Conservation (phyloP, 2,797 vertebrate genomes). For the Myotis daubentonii region DNA sequence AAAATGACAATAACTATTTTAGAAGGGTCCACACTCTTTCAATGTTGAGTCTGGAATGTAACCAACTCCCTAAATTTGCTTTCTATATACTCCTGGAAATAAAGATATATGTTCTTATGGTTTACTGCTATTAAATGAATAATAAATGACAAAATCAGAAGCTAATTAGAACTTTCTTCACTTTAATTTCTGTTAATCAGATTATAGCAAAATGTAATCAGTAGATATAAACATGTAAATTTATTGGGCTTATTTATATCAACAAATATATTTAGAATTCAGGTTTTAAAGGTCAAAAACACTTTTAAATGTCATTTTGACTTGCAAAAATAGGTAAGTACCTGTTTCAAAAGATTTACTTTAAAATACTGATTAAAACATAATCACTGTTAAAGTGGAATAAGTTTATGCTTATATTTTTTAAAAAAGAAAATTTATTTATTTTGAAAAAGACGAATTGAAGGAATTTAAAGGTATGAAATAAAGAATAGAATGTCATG, state of each 20-base stretch:
- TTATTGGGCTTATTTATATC: neutral
- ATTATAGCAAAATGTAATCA: neutral
- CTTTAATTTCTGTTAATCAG: neutral
- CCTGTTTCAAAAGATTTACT: neutral
- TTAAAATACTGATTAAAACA: neutral
- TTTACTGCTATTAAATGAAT: neutral
- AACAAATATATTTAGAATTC: neutral
- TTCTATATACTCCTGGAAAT: neutral
- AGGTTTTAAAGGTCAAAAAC: neutral
- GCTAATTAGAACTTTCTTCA: neutral
- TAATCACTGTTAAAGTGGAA: neutral
- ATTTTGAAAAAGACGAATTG: neutral
- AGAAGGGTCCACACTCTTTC: neutral
- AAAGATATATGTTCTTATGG: neutral
- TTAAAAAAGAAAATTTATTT: neutral
- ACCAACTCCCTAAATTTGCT: neutral
- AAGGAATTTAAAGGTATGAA: neutral
- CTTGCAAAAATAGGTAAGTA: neutral
- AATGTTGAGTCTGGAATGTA: neutral
- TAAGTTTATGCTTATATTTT: neutral
- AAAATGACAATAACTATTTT: neutral
- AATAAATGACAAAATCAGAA: neutral
- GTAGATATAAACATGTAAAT: neutral
- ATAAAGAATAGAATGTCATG: neutral
- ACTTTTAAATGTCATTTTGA: neutral